These are phyloP conservation scores for Erythrocebus patas DNA, from an alignment of 2,113 vertebrate species.

Conservation along the genomic window DNA sequence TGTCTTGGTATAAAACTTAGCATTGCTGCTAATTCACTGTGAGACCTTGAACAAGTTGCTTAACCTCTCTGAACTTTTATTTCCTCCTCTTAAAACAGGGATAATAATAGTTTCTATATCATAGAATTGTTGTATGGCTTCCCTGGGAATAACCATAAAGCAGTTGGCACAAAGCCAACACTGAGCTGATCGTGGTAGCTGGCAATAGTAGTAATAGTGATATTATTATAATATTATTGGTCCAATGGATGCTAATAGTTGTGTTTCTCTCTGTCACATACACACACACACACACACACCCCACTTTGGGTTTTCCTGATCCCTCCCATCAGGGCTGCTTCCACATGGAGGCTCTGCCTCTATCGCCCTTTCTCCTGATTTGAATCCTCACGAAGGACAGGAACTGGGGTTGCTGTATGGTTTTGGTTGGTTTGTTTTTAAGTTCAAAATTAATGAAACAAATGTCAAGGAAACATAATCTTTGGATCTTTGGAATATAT, in stretches of 20 bases:
- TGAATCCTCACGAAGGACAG: not conserved
- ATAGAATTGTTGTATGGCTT: not conserved
- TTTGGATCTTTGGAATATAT: slow-evolving; percentile 19
- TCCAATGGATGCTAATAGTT: not conserved
- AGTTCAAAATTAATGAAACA: not conserved
- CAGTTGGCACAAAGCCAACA: not conserved
- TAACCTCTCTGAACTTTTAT: not conserved
- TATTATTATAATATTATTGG: not conserved
- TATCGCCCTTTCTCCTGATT: not conserved
- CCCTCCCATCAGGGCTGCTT: not conserved
- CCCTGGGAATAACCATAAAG: not conserved
- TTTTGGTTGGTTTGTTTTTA: not conserved
- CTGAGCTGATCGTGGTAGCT: not conserved
- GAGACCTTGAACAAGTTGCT: not conserved
- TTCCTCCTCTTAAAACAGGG: not conserved
- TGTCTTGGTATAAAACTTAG: not conserved
- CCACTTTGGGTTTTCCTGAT: not conserved
- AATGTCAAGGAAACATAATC: not conserved
- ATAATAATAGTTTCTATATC: not conserved
- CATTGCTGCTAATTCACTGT: not conserved
- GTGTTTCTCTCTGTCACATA: too few species aligned
- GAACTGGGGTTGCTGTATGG: not conserved
- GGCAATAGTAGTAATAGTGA: not conserved
- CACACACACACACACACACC: fast-evolving
- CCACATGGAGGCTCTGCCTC: not conserved